Base-by-base conservation (phyloP, 30 jellyfish, hydroid and myxozoan genomes). In the Aurelia sp. region DNA sequence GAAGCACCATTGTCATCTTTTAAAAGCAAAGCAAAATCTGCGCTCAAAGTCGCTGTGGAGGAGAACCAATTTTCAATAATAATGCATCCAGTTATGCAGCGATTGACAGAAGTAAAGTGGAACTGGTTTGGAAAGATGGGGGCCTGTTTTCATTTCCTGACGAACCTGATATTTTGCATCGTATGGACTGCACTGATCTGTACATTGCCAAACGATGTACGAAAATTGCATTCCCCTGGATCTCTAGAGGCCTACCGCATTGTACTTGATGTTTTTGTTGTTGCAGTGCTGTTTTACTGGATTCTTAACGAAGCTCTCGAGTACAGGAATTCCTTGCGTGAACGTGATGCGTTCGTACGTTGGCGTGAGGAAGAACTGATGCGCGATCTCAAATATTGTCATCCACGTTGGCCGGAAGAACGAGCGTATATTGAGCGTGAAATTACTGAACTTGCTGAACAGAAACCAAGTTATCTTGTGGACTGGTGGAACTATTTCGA, bases 341-440 rank as follows among this genome's bases (percentile, higher is more conserved):
- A 76, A 71, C 71, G 87, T 15, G 84, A 80, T 35, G 83, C 35
- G 41, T 85, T 64, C 70, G 71, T 57, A 58, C 79, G 83, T 21
- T 94, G 99, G 99, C 91, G 99, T 59, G 96, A 79, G 52, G 63
- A 67, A 27, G 97, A 94, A 67, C 79, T 94, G 23, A 71, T 73
- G 17, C 79, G 90, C 19, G 99, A 94, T 66, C 41, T 94, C 15
- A 22, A 89, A 68, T 89, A 75, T 64, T 85, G 94, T 40, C 99
- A 94, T 55, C 96, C 97, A 11, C 82, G 97, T 47, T 94, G 99
- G 99, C 99, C 99, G 53, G 99, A 94, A 52, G 99, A 94, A 62
- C 81, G 91, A 67, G 89, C 96, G 59, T 94, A 88, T 55, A 19
- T 94, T 16, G 96, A 89, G 35, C 96, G 99, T 12, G 99, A 94